These are phyloP conservation scores for Erythrocercus mccallii DNA, from an alignment of 2,113 vertebrate genomes.

Conservation along the genomic window DNA sequence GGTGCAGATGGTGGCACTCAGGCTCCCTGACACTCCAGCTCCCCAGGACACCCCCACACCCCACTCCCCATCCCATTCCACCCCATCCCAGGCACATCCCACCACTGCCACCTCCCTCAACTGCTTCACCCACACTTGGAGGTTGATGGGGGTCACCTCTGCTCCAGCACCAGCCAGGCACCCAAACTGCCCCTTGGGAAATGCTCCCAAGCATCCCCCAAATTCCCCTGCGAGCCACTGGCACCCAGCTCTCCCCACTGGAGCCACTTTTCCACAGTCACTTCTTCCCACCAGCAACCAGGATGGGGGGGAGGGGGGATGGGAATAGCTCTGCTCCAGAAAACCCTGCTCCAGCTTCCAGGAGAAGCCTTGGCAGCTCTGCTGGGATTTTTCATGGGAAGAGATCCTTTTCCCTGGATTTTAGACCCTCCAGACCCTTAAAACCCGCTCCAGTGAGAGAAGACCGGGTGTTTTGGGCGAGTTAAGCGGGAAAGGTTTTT, in stretches of 20 bases:
- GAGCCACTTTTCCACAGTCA: not conserved
- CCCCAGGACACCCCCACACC: not conserved
- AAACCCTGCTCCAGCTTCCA: not conserved
- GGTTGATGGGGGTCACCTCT: not conserved
- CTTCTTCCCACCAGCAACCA: not conserved
- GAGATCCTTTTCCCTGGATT: not conserved
- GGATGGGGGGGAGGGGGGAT: not conserved
- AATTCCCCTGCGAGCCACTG: not conserved
- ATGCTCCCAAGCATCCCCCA: not conserved
- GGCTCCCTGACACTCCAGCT: too few relatives aligned
- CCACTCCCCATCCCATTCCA: not conserved
- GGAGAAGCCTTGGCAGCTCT: not conserved
- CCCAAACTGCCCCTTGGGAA: not conserved
- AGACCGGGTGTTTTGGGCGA: fast-evolving
- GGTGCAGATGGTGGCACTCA: not conserved
- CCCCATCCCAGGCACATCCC: not conserved
- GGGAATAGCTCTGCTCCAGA: not conserved
- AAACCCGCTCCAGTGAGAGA: not conserved
- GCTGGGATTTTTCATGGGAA: not conserved
- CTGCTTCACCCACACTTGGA: not conserved
- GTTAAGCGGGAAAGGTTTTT: not conserved
- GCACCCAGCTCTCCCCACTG: not conserved
- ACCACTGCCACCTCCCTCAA: not conserved
- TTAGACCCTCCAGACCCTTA: not conserved
- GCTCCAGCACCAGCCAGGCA: not conserved